Percentiles rank a stretch among this genome's conserved stretches.
These are phyloP conservation scores for Cyanoramphus novaezelandiae DNA, from an alignment of 2,113 vertebrate genomes.

Conservation along the genomic window DNA sequence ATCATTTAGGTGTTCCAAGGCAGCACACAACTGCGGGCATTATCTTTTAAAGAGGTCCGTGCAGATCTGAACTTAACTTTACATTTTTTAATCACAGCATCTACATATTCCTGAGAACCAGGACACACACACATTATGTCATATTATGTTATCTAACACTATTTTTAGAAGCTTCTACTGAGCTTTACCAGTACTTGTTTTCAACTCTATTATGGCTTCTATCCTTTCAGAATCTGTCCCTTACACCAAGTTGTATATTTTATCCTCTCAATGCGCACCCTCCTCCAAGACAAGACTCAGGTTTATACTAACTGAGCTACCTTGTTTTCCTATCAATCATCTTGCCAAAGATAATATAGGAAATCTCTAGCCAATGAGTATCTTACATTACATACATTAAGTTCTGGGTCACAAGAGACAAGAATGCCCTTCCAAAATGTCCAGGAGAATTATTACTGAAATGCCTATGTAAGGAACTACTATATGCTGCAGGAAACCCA, in stretches of 20 bases:
- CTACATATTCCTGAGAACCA: neutral
- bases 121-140: neutral
- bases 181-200: neutral
- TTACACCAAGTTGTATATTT: neutral
- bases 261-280: neutral
- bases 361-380: neutral
- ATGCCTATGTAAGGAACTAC: neutral
- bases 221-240: neutral
- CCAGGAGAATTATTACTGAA: neutral
- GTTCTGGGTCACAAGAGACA: neutral
- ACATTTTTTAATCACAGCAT: neutral
- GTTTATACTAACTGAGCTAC: neutral
- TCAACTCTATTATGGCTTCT: neutral
- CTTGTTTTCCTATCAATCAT: neutral
- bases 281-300: neutral
- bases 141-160: neutral
- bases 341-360: neutral
- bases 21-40: neutral
- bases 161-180: neutral
- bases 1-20: neutral
- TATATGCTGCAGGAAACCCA: neutral
- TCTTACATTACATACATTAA: neutral
- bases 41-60: neutral
- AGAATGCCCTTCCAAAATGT: neutral
- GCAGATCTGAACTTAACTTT: neutral